A percentile compares a stretch with the other conserved stretches of the same genome.
Conservation (phyloP, 2,797 vertebrate genomes). For the Tragopan temminckii region DNA sequence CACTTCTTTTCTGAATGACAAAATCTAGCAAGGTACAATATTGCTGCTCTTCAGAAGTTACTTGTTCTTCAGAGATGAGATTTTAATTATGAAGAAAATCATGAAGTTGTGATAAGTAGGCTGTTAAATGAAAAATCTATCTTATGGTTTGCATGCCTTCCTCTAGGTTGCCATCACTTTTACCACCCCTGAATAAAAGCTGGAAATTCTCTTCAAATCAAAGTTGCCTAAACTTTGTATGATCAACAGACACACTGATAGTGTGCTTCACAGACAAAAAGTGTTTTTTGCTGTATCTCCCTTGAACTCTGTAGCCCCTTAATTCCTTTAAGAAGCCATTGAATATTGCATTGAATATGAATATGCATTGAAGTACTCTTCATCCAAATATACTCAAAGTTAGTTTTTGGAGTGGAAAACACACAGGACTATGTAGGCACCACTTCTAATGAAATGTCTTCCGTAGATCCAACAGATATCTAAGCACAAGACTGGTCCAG, state of each 20-base stretch:
- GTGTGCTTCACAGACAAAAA: conserved; percentile 19
- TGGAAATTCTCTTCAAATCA: conserved; percentile 15
- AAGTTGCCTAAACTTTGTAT: conserved; percentile 15
- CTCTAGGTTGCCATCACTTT: neutral
- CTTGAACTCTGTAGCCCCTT: neutral
- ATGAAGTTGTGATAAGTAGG: conserved; percentile 28
- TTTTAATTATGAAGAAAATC: conserved; percentile 68
- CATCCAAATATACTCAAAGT: fast-evolving
- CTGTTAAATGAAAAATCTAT: conserved; percentile 23
- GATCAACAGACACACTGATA: neutral
- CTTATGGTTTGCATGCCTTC: neutral
- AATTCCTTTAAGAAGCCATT: neutral
- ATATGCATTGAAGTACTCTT: neutral
- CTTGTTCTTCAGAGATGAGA: conserved; percentile 33
- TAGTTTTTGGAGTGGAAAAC: neutral
- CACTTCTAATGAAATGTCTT: neutral
- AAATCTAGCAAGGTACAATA: conserved; percentile 27
- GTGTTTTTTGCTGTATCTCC: conserved; percentile 17
- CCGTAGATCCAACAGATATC: neutral
- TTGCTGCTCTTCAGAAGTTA: conserved; percentile 48
- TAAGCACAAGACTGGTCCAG: neutral
- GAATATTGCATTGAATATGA: too few relatives aligned
- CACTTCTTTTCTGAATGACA: conserved; percentile 39
- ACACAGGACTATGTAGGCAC: neutral
- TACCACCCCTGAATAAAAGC: conserved; percentile 27